Base-by-base conservation (phyloP, 1,140 invertebrate species). In the Ctenoplectra terminalis region DNA sequence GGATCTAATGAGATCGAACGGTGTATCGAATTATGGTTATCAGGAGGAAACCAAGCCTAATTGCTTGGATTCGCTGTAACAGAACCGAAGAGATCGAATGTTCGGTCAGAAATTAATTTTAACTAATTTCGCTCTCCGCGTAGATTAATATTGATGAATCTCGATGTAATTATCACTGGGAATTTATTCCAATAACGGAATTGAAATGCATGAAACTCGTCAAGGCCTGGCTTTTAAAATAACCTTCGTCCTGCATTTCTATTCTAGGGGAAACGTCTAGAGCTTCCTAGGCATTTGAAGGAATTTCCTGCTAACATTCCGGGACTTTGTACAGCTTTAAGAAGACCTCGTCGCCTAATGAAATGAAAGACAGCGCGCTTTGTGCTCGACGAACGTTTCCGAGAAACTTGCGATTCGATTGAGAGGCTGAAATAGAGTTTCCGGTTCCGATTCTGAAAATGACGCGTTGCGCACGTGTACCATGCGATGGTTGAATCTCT, bases 11-110 rank as follows among this genome's bases (percentile, higher is more conserved):
- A 29, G 40, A 67, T 63, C 52, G 43, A 20, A 2, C 13, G 31
- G 29, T 31, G n/a, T 37, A 82, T 77, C 72, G 54, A 70, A 77
- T 82, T 64, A 69, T 48, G 43, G 58, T 77, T 76, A 69, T 77
- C 64, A 31, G n/a, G 5, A 34, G 60, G 43, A 43, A 43, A 69
- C 26, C 80, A 34, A 69, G 40, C 9, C 17, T 58, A 82, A 82
- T 76, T 61, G 56, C 20, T 56, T 5, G 61, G 29, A 60, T 69
- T 40, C 26, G n/a, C 17, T 20, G 67, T 40, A 46, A 31, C 50
- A 17, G 26, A 9, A 7, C 1, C 31, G 20, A 48, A 4, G 48
- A 20, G 40, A 50, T 1, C 23, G 43, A 6, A 15, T 56, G 15
- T 46, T 50, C 13, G 26, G 23, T 26, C n/a, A 20, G n/a, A 7